Conservation (phyloP, 2,113 vertebrate genomes). For the Gavia stellata region DNA sequence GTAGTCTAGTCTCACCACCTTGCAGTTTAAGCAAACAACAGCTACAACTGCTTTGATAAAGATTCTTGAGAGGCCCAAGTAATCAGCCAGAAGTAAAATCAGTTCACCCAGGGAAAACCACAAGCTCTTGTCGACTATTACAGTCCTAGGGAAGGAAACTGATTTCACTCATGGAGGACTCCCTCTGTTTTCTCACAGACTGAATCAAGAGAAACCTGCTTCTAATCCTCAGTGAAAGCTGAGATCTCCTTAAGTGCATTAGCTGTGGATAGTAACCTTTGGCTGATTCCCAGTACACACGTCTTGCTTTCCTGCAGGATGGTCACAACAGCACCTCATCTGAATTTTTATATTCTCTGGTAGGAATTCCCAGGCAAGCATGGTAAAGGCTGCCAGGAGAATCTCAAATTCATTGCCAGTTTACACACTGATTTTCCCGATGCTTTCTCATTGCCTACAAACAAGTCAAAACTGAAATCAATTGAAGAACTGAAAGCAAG, state of each 20-base stretch:
- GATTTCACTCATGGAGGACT: background rate
- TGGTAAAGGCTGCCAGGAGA: background rate
- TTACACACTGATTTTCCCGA: background rate
- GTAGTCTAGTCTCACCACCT: background rate
- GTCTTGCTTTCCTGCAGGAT: background rate
- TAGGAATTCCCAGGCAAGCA: background rate
- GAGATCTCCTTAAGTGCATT: background rate
- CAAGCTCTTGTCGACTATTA: background rate
- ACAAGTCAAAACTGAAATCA: conserved; percentile 1
- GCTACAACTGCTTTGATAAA: background rate
- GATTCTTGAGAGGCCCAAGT: background rate
- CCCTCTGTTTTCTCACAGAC: background rate
- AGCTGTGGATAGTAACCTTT: background rate
- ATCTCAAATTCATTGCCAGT: background rate
- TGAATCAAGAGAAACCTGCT: background rate
- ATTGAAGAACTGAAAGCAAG: background rate
- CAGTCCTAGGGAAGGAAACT: background rate
- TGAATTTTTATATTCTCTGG: background rate
- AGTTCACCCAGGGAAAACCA: background rate
- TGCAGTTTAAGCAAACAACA: background rate
- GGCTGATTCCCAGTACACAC: background rate
- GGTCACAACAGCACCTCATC: background rate
- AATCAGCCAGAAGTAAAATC: background rate
- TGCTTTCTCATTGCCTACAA: background rate
- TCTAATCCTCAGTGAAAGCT: background rate